These are phyloP conservation scores for Leucopsar rothschildi DNA, from an alignment of 2,113 vertebrate genomes.

Conservation along the genomic window DNA sequence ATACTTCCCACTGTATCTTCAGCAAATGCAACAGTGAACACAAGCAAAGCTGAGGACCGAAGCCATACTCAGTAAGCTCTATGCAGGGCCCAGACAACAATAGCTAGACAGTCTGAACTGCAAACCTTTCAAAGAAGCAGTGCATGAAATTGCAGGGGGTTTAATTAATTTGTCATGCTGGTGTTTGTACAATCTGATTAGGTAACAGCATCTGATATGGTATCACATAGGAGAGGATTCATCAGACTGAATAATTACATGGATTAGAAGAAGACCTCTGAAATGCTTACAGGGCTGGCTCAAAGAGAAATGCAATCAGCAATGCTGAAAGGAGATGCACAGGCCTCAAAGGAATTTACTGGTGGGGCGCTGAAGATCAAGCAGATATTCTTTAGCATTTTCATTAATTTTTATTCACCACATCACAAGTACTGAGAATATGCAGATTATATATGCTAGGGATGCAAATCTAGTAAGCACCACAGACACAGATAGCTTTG, in stretches of 20 bases:
- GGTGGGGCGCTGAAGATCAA: not conserved
- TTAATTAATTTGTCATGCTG: slow-evolving; percentile 56
- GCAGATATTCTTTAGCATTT: slow-evolving; percentile 1
- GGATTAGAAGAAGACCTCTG: slow-evolving; percentile 53
- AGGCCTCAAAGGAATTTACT: not conserved
- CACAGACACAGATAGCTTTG: not conserved
- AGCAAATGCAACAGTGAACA: not conserved
- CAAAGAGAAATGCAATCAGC: slow-evolving; percentile 12
- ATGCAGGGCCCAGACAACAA: not conserved
- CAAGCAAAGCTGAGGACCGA: not conserved
- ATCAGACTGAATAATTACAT: slow-evolving; percentile 58
- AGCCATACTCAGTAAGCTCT: not conserved
- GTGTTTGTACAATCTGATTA: slow-evolving; percentile 52
- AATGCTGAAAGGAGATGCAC: not conserved
- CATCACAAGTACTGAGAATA: not conserved
- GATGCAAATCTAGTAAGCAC: not conserved
- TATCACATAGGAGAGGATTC: slow-evolving; percentile 30
- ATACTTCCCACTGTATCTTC: not conserved
- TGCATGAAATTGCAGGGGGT: slow-evolving; percentile 37
- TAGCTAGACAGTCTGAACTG: not conserved
- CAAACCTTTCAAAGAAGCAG: slow-evolving; percentile 37
- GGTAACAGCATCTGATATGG: slow-evolving; percentile 48
- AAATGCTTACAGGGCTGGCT: not conserved
- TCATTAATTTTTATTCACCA: slow-evolving; percentile 24
- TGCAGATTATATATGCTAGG: not conserved